Conservation (phyloP, 2,797 vertebrate species). For the Gymnodraco acuticeps region DNA sequence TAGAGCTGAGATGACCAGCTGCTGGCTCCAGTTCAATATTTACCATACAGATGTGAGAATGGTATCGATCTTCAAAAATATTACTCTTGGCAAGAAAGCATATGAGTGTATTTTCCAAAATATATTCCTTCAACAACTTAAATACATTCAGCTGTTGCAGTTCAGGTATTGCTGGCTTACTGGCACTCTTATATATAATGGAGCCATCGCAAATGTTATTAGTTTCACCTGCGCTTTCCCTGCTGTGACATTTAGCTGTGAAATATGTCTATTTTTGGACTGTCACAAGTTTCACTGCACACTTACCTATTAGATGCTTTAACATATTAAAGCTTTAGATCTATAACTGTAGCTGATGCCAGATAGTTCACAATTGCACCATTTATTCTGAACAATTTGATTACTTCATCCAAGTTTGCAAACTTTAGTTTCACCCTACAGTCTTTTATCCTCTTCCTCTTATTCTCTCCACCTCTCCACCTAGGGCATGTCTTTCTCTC, state of each 20-base stretch:
- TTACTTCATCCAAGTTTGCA: background rate
- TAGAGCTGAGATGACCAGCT: background rate
- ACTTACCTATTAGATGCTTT: background rate
- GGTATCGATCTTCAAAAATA: too few species aligned
- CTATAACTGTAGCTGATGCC: background rate
- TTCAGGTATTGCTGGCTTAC: background rate
- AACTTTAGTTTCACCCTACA: constrained; percentile 15
- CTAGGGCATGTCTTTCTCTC: constrained; percentile 12
- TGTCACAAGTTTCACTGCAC: background rate
- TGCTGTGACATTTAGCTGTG: background rate
- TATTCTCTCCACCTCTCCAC: constrained; percentile 13
- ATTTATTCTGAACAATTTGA: constrained; percentile 5
- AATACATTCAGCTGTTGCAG: background rate
- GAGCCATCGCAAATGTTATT: background rate
- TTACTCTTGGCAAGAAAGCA: background rate
- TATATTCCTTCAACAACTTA: background rate
- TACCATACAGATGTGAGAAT: background rate
- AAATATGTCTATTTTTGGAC: constrained; percentile 7
- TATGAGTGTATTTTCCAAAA: background rate
- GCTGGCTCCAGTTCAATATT: background rate
- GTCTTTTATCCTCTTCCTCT: constrained; percentile 16
- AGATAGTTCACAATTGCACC: constrained; percentile 1
- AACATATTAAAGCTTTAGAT: background rate
- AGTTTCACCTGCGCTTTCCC: constrained; percentile 7
- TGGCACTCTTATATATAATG: background rate